Evolutionary conservation across 2,113 vertebrate species (phyloP).

Genomic region (Neodon shergylaensis): DNA sequence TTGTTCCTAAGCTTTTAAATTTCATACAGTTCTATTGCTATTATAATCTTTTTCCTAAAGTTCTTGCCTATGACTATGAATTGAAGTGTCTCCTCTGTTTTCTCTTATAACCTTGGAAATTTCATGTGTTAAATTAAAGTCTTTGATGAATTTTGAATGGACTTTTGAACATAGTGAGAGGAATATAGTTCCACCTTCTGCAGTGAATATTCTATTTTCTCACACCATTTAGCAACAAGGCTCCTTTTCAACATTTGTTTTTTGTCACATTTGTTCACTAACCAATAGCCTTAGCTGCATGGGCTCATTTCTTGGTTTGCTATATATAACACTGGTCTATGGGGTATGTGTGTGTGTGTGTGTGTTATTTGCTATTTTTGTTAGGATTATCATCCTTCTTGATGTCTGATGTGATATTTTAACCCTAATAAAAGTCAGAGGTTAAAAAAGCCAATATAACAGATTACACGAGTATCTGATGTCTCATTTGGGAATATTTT

Average conservation of each 20-base stretch:
- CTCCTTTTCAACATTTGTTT: neutral
- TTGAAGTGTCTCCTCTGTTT: neutral
- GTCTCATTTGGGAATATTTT: neutral
- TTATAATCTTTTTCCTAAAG: neutral
- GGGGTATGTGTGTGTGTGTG: neutral
- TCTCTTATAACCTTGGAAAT: neutral
- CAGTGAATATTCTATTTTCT: neutral
- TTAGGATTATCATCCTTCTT: neutral
- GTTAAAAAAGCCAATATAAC: neutral
- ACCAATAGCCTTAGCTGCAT: neutral
- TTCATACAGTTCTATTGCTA: neutral
- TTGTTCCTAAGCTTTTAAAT: neutral
- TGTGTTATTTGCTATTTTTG: neutral
- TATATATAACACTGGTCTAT: neutral
- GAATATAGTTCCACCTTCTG: neutral
- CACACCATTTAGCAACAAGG: neutral
- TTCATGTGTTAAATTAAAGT: neutral
- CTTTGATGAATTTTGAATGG: neutral
- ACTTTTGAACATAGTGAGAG: neutral
- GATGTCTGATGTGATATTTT: neutral
- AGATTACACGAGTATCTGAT: neutral
- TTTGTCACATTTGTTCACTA: neutral
- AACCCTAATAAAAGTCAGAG: neutral
- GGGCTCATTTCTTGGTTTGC: neutral
- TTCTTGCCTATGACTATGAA: neutral